phyloP scores from a whole-genome alignment of 2,888 invertebrate genomes.

The Brenthis hecate region DNA sequence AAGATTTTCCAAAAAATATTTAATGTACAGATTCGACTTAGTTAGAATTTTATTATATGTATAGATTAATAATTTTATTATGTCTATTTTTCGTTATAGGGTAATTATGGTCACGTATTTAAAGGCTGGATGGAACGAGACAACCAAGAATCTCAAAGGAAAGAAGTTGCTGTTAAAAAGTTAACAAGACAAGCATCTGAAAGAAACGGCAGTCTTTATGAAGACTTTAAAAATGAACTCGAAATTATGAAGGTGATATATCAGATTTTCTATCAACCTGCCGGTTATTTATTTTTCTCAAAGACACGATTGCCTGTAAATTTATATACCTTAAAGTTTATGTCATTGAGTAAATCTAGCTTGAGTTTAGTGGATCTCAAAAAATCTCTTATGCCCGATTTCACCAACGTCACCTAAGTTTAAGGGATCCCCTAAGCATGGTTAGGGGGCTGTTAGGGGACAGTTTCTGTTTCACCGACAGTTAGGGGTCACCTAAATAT shows the following conservation, averaged over 20 bases:
- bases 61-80: neutral
- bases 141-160: conserved; percentile 69
- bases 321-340: neutral
- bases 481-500: too few relatives aligned
- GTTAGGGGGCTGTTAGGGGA: too few relatives aligned
- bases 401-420: too few relatives aligned
- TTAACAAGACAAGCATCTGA: conserved; percentile 67
- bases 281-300: neutral
- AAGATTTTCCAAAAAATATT: too few relatives aligned
- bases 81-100: conserved; percentile 73
- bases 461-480: too few relatives aligned
- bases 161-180: conserved; percentile 73
- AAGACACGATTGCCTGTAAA: neutral
- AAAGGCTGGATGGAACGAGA: conserved; percentile 87
- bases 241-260: conserved; percentile 90
- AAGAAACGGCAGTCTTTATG: conserved; percentile 72
- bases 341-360: too few relatives aligned
- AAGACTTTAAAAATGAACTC: conserved; percentile 92
- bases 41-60: too few relatives aligned
- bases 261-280: neutral
- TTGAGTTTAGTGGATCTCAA: too few relatives aligned
- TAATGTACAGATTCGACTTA: too few relatives aligned
- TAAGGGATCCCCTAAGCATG: too few relatives aligned
- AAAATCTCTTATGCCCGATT: too few relatives aligned
- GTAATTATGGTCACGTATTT: conserved; percentile 94